Base-by-base conservation (phyloP, 1,140 invertebrate species). In the Ips nitidus region DNA sequence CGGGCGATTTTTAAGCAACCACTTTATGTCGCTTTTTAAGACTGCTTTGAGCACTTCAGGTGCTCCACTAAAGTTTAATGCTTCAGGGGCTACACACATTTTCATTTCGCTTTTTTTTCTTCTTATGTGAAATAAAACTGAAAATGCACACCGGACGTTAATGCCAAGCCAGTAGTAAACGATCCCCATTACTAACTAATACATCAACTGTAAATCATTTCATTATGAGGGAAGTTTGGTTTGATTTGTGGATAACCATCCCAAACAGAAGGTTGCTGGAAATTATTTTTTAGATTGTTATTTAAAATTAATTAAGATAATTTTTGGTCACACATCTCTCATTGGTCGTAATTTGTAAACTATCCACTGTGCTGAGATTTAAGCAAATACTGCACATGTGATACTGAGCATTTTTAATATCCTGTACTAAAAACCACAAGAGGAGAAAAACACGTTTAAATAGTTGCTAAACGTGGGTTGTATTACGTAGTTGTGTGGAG, bases 171-270 rank as follows among this genome's bases (percentile, higher is more conserved):
- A 50, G 6, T 50, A 6, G 45, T 50, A 6, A 50, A 22, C 45
- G 7, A 6, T 6, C 22, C 7, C 45, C 45, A 22, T 50, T 22
- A 50, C 22, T 50, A 50, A 50, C 22, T 50, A 50, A 50, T 22
- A 50, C 7, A 50, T 50, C 45, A 50, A 50, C 45, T 50, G 45
- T 50, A 50, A 50, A 50, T 50, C 45, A 50, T 50, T 50, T 50
- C 45, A 50, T 1, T 50, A 50, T 22, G 22, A 8, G 0, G 6
- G 45, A 22, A 22, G 45, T 8, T 50, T 50, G 45, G 45, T 50
- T 8, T 50, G 6, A 22, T 50, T 50, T 50, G 45, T 50, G 45
- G 7, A 22, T 50, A 50, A 6, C 22, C 45, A 50, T 50, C 22
- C 22, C 22, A 22, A 22, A 22, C 22, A 22, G 22, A 22, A 22